These are phyloP conservation scores for Triplophysa dalaica DNA, from an alignment of 2,113 vertebrate genomes.

Conservation along the genomic window DNA sequence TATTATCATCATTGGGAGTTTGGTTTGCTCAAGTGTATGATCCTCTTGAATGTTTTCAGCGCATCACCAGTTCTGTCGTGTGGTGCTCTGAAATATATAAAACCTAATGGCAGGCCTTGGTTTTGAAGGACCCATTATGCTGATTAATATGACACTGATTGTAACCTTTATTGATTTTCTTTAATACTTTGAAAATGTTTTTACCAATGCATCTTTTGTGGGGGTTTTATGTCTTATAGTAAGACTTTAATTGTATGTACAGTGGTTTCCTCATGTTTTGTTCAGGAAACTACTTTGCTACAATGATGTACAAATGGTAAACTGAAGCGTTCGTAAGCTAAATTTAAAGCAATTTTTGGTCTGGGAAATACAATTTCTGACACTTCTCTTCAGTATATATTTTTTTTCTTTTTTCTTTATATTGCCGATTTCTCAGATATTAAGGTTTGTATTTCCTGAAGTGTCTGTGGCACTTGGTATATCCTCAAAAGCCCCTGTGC, in stretches of 20 bases:
- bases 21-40: slow-evolving; percentile 9
- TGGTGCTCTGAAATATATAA: slow-evolving; percentile 59
- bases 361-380: slow-evolving; percentile 61
- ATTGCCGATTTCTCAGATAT: slow-evolving; percentile 14
- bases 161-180: slow-evolving; percentile 63
- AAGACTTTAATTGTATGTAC: slow-evolving; percentile 82
- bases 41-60: slow-evolving; percentile 63
- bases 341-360: slow-evolving; percentile 68
- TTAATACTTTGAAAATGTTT: slow-evolving; percentile 61
- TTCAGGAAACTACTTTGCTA: slow-evolving; percentile 72
- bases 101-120: slow-evolving; percentile 57
- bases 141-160: slow-evolving; percentile 77
- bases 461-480: slow-evolving; percentile 51
- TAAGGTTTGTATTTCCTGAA: slow-evolving; percentile 61
- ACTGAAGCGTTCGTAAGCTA: slow-evolving; percentile 64
- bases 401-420: slow-evolving; percentile 50
- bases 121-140: slow-evolving; percentile 62
- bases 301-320: slow-evolving; percentile 59
- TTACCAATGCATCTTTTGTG: slow-evolving; percentile 68
- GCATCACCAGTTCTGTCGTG: slow-evolving; percentile 55
- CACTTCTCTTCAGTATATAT: slow-evolving; percentile 74
- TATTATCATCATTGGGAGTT: slow-evolving; percentile 28
- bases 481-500: neutral
- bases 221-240: slow-evolving; percentile 83
- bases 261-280: slow-evolving; percentile 71